Conservation (phyloP, 2,888 invertebrate genomes). For the Hemithea aestivaria region DNA sequence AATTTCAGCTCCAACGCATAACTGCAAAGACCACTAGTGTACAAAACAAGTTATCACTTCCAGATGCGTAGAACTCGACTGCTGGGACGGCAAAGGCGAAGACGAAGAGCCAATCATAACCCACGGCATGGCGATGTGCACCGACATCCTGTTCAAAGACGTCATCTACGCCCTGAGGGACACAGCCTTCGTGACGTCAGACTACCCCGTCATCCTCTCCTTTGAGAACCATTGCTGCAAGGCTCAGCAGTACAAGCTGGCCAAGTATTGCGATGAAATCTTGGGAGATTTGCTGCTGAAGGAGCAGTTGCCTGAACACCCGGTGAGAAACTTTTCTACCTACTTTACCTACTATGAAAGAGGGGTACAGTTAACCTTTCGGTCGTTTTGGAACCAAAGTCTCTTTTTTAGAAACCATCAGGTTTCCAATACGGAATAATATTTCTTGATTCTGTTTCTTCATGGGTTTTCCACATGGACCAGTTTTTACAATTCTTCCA, state of each 20-base stretch:
- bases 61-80: conserved; percentile 98
- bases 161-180: conserved; percentile 98
- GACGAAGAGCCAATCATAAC: conserved; percentile 99
- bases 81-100: conserved; percentile 99
- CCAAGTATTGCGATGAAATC: conserved; percentile 99
- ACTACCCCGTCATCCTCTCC: conserved; percentile 97
- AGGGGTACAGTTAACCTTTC: too few relatives aligned
- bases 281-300: conserved; percentile 94
- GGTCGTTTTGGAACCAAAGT: too few relatives aligned
- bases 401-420: too few relatives aligned
- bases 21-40: too few relatives aligned
- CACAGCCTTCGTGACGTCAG: conserved; percentile 98
- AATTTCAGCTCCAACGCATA: too few relatives aligned
- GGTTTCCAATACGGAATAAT: too few relatives aligned
- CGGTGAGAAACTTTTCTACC: conserved; percentile 81
- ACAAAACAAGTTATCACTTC: too few relatives aligned
- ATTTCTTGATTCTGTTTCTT: too few relatives aligned
- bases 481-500: too few relatives aligned
- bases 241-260: conserved; percentile 98
- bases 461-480: too few relatives aligned
- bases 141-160: conserved; percentile 98
- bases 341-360: too few relatives aligned
- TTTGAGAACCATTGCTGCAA: conserved; percentile 99
- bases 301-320: conserved; percentile 91
- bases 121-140: conserved; percentile 99